These are phyloP conservation scores for Liodrosophila aerea DNA, from an alignment of 2,888 invertebrate species.

Conservation along the genomic window DNA sequence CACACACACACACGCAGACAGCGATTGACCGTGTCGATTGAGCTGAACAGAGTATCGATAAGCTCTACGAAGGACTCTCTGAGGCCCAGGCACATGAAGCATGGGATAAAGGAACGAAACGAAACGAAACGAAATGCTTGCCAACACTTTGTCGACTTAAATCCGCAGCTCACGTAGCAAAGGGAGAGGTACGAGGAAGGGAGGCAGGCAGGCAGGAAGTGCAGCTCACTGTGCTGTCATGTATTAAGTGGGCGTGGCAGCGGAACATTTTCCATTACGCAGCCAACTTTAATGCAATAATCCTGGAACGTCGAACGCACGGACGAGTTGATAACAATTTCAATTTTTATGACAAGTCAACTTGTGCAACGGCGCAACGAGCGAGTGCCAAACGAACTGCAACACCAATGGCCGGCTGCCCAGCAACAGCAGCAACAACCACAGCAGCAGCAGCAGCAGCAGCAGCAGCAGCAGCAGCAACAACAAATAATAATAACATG, in stretches of 20 bases:
- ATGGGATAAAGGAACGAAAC: constrained; percentile 6
- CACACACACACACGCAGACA: constrained; percentile 6
- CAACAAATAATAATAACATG: constrained; percentile 61
- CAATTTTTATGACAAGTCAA: constrained; percentile 78
- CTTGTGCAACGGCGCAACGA: constrained; percentile 52
- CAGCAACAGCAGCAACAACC: constrained; percentile 17
- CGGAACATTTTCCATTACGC: constrained; percentile 66
- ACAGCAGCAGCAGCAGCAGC: constrained; percentile 12
- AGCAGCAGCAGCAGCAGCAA: constrained; percentile 24
- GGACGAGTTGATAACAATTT: constrained; percentile 78
- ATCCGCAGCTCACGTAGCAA: constrained; percentile 44
- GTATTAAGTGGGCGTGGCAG: constrained; percentile 48
- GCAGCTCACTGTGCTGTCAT: constrained; percentile 46
- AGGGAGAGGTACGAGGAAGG: background rate
- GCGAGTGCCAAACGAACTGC: constrained; percentile 11
- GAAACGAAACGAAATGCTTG: constrained; percentile 12
- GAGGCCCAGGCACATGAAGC: background rate
- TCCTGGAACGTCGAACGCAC: constrained; percentile 70
- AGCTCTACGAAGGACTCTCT: constrained; percentile 13
- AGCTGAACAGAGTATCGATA: constrained; percentile 50
- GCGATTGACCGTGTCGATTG: constrained; percentile 39
- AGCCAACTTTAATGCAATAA: constrained; percentile 72
- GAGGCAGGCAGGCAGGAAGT: constrained; percentile 22
- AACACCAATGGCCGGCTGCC: constrained; percentile 13
- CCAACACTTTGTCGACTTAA: constrained; percentile 51